A percentile compares a stretch with the other conserved stretches of the same genome.
Evolutionary conservation across 2,888 invertebrate genomes (phyloP).

Genomic region (Fragum whitleyi): DNA sequence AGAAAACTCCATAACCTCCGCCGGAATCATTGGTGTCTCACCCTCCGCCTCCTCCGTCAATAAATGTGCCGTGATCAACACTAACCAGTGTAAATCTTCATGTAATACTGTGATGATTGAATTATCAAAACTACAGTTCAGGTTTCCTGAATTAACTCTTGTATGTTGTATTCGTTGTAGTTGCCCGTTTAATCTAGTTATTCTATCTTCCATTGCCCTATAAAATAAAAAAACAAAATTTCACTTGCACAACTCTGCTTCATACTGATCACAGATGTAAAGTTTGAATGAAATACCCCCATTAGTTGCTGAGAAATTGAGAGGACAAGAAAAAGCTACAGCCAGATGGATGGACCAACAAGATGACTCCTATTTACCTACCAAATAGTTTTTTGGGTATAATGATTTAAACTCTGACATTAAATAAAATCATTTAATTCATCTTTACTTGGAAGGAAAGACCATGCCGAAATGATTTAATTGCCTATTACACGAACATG

Average conservation of each 20-base stretch:
- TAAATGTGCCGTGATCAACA: conserved; percentile 91
- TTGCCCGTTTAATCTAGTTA: conserved; percentile 87
- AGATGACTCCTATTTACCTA: too few relatives aligned
- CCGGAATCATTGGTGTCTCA: conserved; percentile 89
- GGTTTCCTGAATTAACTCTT: conserved; percentile 67
- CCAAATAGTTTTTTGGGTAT: background rate
- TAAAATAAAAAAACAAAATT: too few relatives aligned
- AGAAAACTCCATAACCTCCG: conserved; percentile 89
- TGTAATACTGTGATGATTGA: conserved; percentile 89
- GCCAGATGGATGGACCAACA: background rate
- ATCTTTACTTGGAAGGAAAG: too few relatives aligned
- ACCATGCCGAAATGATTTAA: too few relatives aligned
- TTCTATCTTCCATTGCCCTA: conserved; percentile 89
- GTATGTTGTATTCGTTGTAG: conserved; percentile 85
- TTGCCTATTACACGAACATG: too few relatives aligned
- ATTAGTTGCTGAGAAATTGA: too few relatives aligned
- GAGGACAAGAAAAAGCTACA: background rate
- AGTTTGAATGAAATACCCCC: too few relatives aligned
- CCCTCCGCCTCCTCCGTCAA: conserved; percentile 90
- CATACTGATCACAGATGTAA: background rate
- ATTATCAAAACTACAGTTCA: conserved; percentile 74
- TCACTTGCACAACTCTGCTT: background rate
- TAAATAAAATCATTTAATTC: background rate
- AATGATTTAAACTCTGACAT: background rate
- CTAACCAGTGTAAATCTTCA: conserved; percentile 96